phyloP scores from a whole-genome alignment of 1,140 invertebrate genomes.

The Gonioctena quinquepunctata region DNA sequence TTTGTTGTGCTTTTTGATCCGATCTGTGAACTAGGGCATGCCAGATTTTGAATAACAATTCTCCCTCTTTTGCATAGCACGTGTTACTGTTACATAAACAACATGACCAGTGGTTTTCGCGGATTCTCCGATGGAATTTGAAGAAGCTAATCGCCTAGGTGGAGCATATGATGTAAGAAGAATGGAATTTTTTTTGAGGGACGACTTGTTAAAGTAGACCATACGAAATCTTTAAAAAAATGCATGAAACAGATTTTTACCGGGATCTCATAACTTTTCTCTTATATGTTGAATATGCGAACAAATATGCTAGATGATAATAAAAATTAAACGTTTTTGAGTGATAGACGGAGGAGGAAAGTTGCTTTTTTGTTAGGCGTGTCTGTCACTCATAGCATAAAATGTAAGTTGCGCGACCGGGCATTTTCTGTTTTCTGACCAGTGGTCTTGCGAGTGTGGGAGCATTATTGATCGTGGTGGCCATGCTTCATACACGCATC shows the following conservation, averaged over 20 bases:
- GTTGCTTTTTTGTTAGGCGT: constrained; percentile 39
- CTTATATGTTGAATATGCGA: too few relatives aligned
- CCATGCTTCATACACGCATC: constrained; percentile 45
- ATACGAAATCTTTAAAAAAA: neutral
- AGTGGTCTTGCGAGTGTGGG: constrained; percentile 52
- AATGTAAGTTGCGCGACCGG: constrained; percentile 54
- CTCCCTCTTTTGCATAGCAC: constrained; percentile 19
- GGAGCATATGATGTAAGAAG: too few relatives aligned
- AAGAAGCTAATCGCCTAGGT: too few relatives aligned
- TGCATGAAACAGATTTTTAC: neutral
- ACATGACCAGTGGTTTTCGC: neutral
- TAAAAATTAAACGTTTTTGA: too few relatives aligned
- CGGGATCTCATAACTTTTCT: too few relatives aligned
- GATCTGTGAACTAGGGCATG: neutral
- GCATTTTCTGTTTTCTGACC: constrained; percentile 52
- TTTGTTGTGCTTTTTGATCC: neutral
- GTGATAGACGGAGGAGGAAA: too few relatives aligned
- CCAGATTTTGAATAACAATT: neutral
- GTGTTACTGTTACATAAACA: constrained; percentile 19
- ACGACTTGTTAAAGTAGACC: neutral
- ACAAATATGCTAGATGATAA: too few relatives aligned
- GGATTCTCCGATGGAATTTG: neutral
- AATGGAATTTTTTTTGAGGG: neutral
- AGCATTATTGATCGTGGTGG: constrained; percentile 52
- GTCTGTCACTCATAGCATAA: constrained; percentile 48